phyloP scores from a whole-genome alignment of 2,888 invertebrate genomes.

The Xestia ashworthii region DNA sequence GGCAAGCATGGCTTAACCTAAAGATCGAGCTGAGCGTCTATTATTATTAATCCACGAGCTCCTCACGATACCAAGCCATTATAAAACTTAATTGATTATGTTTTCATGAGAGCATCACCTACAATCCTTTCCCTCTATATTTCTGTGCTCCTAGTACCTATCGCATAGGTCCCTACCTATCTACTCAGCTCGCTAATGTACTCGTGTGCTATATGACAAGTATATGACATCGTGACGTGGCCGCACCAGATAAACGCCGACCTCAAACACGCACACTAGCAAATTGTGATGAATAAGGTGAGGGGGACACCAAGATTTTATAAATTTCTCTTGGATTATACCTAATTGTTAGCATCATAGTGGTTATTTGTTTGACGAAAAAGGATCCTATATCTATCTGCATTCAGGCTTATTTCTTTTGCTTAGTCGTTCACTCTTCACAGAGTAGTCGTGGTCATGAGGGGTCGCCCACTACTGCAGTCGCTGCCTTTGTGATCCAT shows the following conservation, averaged over 20 bases:
- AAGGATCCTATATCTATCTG: no score
- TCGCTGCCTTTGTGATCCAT: no score
- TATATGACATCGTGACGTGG: slow-evolving; percentile 82
- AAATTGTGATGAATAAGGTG: slow-evolving; percentile 64
- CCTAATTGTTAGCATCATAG: background rate
- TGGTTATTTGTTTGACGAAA: background rate
- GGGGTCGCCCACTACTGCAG: no score
- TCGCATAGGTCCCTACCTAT: slow-evolving; percentile 1
- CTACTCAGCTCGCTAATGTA: slow-evolving; percentile 36
- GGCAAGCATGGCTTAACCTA: no score
- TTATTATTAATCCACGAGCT: no score
- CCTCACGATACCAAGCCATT: background rate
- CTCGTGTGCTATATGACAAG: slow-evolving; percentile 52
- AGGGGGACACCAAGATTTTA: slow-evolving; percentile 54
- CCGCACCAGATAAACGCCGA: slow-evolving; percentile 80
- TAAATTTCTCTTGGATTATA: background rate
- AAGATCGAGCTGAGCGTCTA: no score
- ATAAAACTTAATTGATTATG: background rate
- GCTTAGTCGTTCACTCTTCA: no score
- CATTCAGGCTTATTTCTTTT: background rate
- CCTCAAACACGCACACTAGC: slow-evolving; percentile 76
- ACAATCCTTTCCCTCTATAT: background rate
- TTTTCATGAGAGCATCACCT: background rate
- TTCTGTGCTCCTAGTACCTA: background rate
- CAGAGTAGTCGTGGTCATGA: no score